Conservation (phyloP, 2,113 vertebrate species). For the Lota lota region DNA sequence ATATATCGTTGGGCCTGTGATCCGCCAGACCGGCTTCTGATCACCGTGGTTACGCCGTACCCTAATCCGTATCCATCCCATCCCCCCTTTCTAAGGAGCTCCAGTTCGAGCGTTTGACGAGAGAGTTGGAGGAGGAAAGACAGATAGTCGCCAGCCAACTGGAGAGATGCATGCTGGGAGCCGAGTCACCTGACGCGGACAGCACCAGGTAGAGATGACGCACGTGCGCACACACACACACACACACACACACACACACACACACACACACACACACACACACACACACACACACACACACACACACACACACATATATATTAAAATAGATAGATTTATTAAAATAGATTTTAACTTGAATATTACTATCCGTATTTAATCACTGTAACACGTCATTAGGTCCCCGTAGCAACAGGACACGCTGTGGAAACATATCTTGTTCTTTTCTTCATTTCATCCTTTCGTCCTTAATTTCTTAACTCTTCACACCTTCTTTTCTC, state of each 20-base stretch:
- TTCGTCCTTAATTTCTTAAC: not conserved
- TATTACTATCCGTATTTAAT: too few species aligned
- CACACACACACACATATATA: too few species aligned
- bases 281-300: too few species aligned
- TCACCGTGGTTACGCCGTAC: not conserved
- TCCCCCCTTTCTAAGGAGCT: conserved; percentile 80
- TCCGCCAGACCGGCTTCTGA: not conserved
- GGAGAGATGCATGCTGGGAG: conserved; percentile 98
- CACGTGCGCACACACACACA: not conserved
- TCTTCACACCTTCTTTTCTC: conserved; percentile 24
- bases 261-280: too few species aligned
- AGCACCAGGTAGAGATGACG: conserved; percentile 85
- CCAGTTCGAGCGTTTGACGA: conserved; percentile 97
- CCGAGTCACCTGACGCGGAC: conserved; percentile 90
- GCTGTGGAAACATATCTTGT: too few species aligned
- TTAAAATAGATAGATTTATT: too few species aligned
- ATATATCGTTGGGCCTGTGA: too few species aligned
- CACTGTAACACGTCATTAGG: too few species aligned
- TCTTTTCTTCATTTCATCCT: not conserved
- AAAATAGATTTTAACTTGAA: too few species aligned
- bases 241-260: conserved; percentile 36
- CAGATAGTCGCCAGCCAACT: conserved; percentile 99
- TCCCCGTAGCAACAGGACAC: too few species aligned
- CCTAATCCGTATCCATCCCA: not conserved
- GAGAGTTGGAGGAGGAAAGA: conserved; percentile 97